These are phyloP conservation scores for Hypanus sabinus DNA, from an alignment of 2,113 vertebrate species.

Conservation along the genomic window DNA sequence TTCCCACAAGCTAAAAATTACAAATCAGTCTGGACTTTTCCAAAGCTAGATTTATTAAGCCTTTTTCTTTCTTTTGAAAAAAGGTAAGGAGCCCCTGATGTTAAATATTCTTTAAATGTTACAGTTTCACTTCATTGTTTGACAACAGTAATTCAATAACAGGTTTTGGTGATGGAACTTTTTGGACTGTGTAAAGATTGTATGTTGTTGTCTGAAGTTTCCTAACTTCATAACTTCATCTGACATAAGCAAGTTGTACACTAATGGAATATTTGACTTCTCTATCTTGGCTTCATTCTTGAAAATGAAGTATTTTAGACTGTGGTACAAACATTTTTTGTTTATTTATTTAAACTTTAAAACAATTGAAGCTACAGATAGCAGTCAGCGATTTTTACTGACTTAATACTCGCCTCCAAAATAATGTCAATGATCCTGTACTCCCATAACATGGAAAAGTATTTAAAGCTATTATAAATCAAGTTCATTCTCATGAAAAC, in stretches of 20 bases:
- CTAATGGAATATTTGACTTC: neutral
- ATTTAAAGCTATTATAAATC: too few relatives aligned
- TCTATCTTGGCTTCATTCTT: neutral
- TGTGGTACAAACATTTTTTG: neutral
- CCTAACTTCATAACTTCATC: neutral
- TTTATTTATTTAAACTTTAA: neutral
- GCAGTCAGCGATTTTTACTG: neutral
- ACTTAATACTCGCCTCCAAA: neutral
- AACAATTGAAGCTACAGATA: neutral
- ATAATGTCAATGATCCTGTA: neutral
- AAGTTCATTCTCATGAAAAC: neutral
- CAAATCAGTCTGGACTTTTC: neutral
- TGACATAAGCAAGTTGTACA: neutral
- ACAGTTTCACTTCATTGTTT: neutral
- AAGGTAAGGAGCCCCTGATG: slow-evolving; percentile 1
- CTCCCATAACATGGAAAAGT: too few relatives aligned
- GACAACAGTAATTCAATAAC: slow-evolving; percentile 5
- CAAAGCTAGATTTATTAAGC: neutral
- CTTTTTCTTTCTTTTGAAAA: neutral
- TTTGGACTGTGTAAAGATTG: neutral
- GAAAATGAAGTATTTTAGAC: neutral
- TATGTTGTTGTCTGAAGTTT: neutral
- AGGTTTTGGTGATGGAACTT: neutral
- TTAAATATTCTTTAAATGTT: neutral
- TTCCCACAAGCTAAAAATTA: neutral